These are phyloP conservation scores for Tetramorium bicarinatum DNA, from an alignment of 2,888 invertebrate species.

Conservation along the genomic window DNA sequence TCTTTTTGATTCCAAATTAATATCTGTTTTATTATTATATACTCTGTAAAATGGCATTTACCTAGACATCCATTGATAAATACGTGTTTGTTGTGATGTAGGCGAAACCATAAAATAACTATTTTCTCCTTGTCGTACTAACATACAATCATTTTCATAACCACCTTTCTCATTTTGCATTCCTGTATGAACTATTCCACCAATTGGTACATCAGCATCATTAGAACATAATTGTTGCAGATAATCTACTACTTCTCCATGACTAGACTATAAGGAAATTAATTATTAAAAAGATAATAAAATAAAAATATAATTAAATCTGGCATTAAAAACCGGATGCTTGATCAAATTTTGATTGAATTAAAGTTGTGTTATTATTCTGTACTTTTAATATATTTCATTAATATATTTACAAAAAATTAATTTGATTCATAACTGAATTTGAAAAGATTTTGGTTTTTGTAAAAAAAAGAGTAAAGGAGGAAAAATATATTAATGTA, in stretches of 20 bases:
- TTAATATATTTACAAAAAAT: not conserved
- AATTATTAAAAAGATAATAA: constrained; percentile 16
- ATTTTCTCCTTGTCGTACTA: constrained; percentile 89
- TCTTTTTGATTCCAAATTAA: not conserved
- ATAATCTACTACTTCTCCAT: constrained; percentile 88
- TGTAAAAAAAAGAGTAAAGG: not conserved
- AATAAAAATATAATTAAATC: not conserved
- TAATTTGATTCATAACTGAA: not conserved
- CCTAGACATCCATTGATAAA: constrained; percentile 90
- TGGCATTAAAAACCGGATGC: not conserved
- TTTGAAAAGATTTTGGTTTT: not conserved
- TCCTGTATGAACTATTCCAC: constrained; percentile 90
- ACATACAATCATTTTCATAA: constrained; percentile 91
- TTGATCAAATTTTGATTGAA: constrained; percentile 13
- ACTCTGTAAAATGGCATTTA: constrained; percentile 56
- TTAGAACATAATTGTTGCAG: constrained; percentile 90
- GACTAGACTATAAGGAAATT: constrained; percentile 87
- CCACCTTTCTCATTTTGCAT: constrained; percentile 91
- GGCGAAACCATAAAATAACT: constrained; percentile 93
- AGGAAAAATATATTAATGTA: not conserved
- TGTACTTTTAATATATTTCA: not conserved
- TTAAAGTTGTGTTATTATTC: not conserved
- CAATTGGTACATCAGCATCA: constrained; percentile 89
- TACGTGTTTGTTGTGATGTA: constrained; percentile 92
- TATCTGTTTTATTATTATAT: not conserved